phyloP scores from a whole-genome alignment of 1,140 invertebrate genomes.

The Anastrepha obliqua region DNA sequence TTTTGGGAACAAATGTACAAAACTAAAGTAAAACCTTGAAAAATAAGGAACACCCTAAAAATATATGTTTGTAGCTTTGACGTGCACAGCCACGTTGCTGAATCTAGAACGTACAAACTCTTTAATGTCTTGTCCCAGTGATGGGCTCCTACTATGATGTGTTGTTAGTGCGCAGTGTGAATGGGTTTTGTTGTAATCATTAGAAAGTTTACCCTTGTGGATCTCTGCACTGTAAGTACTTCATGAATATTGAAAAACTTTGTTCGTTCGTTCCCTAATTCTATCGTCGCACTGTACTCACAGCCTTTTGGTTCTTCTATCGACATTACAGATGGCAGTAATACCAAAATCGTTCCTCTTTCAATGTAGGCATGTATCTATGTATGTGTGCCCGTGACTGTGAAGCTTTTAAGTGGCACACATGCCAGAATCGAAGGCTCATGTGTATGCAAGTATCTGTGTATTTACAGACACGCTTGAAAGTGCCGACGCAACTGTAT shows the following conservation, averaged over 20 bases:
- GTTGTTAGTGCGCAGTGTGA: constrained; percentile 5
- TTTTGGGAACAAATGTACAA: too few species aligned
- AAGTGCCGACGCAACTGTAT: not conserved
- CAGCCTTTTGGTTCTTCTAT: constrained; percentile 21
- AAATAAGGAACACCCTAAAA: too few species aligned
- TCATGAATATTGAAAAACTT: constrained; percentile 49
- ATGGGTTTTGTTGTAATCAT: constrained; percentile 42
- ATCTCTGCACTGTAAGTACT: constrained; percentile 31
- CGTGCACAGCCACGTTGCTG: too few species aligned
- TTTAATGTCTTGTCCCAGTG: not conserved
- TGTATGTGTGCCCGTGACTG: not conserved
- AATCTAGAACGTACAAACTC: not conserved
- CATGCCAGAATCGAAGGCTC: not conserved
- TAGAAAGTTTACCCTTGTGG: constrained; percentile 41
- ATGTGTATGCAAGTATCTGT: not conserved
- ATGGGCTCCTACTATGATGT: not conserved
- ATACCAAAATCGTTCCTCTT: not conserved
- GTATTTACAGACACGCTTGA: not conserved
- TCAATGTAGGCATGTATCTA: not conserved
- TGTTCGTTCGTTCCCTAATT: constrained; percentile 2
- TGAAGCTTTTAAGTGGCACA: constrained; percentile 9
- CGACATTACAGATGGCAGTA: constrained; percentile 19
- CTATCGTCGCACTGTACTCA: not conserved
- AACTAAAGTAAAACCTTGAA: too few species aligned
- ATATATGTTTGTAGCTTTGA: too few species aligned